Evolutionary conservation across 2,888 invertebrate genomes (phyloP), one percentile per base, ranked within the genome.

Genomic region (Sipha maydis): DNA sequence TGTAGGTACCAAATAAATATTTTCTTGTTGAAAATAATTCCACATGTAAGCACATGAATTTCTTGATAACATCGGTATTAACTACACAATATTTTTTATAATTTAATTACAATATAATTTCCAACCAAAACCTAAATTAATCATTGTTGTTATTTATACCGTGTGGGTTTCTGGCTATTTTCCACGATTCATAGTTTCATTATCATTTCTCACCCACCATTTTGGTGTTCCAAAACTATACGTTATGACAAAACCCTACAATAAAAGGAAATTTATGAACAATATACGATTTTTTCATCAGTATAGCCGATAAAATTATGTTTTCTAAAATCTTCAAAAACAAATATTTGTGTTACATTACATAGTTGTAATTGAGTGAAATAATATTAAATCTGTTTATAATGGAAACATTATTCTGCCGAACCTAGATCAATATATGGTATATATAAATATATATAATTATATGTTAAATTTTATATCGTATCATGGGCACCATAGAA

Each of bases 211-310:
- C 14, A 38, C 14, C 41, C n/a, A n/a, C 28, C 41, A 17, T 79
- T 79, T 80, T 69, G 48, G 69, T 41, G 41, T 41, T 41, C 41
- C 8, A 8, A n/a, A n/a, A 31, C n/a, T 41, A 61, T 38, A n/a
- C 28, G 41, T 48, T 28, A 38, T n/a, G 80, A 80, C 80, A 38
- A 79, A 14, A 34, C 38, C 25, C 38, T 14, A 19, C 80, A 67
- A 80, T 80, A 67, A 80, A 80, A 19, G 38, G 17, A n/a, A 38
- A 80, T 67, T 80, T 67, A 80, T n/a, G 61, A 80, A 67, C 61
- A 8, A 11, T 48, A 80, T 67, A 28, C 25, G 19, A 14, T 61
- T 8, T 38, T 19, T 38, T 38, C 80, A 38, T 61, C 38, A n/a
- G 25, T 19, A 19, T 38, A 31, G 3, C 8, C 0, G 38, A 67